A percentile compares a stretch with the other conserved stretches of the same genome.
Conservation (phyloP, 2,888 invertebrate genomes). For the Ommatoiulus sabulosus region DNA sequence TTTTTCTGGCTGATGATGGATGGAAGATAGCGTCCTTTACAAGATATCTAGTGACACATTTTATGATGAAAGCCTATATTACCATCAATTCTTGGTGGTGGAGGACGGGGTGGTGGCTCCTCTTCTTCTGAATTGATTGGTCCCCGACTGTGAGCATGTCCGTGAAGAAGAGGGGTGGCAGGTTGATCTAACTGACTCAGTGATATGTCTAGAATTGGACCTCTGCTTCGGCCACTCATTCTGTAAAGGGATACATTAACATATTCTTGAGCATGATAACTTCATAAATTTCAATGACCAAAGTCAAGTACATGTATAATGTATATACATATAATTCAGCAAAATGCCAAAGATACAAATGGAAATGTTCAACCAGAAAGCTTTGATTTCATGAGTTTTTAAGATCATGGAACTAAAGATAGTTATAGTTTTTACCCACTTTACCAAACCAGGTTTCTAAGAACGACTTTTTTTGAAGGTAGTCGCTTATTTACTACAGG, state of each 20-base stretch:
- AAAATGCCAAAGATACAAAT: too few relatives aligned
- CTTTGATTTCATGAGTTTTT: too few relatives aligned
- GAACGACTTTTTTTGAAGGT: too few relatives aligned
- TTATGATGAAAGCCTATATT: background rate
- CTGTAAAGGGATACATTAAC: constrained; percentile 8
- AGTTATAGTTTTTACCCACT: too few relatives aligned
- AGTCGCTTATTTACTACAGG: too few relatives aligned
- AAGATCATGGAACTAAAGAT: too few relatives aligned
- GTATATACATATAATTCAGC: too few relatives aligned
- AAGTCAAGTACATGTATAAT: too few relatives aligned
- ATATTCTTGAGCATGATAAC: background rate
- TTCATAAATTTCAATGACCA: background rate
- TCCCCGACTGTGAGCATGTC: constrained; percentile 61
- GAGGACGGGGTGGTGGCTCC: constrained; percentile 81
- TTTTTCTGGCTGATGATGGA: too few relatives aligned
- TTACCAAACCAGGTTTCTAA: too few relatives aligned
- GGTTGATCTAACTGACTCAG: constrained; percentile 74
- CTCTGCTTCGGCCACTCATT: constrained; percentile 71
- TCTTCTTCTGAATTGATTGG: constrained; percentile 61
- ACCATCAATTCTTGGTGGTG: constrained; percentile 88
- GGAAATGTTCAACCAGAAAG: too few relatives aligned
- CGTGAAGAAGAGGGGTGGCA: constrained; percentile 65
- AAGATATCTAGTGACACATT: background rate
- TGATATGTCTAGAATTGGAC: constrained; percentile 74
- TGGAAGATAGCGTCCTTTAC: too few relatives aligned